Base-by-base conservation (phyloP, 2,113 vertebrate genomes). In the Calyptommatus sinebrachiatus region DNA sequence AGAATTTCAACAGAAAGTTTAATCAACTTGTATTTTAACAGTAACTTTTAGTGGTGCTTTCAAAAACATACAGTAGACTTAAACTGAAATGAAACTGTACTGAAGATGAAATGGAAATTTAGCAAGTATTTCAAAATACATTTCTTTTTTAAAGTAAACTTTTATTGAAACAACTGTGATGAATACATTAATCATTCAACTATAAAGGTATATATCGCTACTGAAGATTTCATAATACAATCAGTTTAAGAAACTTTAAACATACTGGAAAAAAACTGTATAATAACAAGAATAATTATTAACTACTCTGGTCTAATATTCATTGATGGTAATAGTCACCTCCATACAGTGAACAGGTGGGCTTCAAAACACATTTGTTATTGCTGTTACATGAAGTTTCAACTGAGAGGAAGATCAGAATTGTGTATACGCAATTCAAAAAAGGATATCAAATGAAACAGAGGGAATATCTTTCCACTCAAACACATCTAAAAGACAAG, bases 371-470 rank as follows among this genome's bases (percentile, higher is more conserved):
- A 41, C 35, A 41, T 18, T 80, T 76, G 84, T 77, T 61, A 31
- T 71, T 31, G 85, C 80, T 78, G 86, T 86, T 83, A 81, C 76
- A 81, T 71, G 31, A 1, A 63, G 69, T 80, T 63, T 41, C 48
- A 24, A 63, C 24, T 48, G 60, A 14, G 1, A 7, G 26, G 20
- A 28, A 35, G 21, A 60, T 16, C 9, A 7, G 31, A 18, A 35
- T 60, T 60, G 1, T 11, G 31, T 16, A 73, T 8, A 16, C 29
- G 28, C 28, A 31, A 48, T 69, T 21, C 61, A 57, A 29, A 77
- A 48, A 35, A 48, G 1, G 20, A n/a, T 62, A 10, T 18, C 7
- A 12, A 18, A 26, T 20, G 61, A 29, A 76, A 66, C 4, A 77
- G 12, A n/a, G 28, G 5, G 18, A 18, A 4, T 20, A 67, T 53